Conservation (phyloP, 2,113 vertebrate species). For the Phyllostomus discolor region DNA sequence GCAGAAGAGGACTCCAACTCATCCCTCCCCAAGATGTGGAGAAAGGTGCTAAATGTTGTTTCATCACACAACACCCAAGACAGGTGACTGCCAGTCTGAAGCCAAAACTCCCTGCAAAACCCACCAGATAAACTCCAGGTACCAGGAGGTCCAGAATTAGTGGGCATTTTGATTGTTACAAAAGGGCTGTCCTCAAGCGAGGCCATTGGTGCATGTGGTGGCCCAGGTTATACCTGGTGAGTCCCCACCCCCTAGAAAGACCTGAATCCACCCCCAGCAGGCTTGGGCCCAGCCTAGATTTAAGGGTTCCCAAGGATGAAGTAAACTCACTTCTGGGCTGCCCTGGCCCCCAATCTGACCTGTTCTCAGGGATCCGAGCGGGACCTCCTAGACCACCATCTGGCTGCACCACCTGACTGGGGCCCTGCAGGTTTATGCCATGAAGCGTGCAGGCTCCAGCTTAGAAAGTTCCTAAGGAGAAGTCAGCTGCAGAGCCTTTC, state of each 20-base stretch:
- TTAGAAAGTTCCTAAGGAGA: neutral
- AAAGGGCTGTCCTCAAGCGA: neutral
- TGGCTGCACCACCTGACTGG: neutral
- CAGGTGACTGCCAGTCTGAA: neutral
- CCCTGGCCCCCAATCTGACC: neutral
- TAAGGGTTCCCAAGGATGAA: neutral
- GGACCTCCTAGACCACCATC: neutral
- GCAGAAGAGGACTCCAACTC: neutral
- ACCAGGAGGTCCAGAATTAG: neutral
- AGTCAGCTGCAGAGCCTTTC: neutral
- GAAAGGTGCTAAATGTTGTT: rapidly evolving
- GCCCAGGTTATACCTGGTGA: neutral
- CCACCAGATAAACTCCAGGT: neutral
- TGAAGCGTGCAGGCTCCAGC: neutral
- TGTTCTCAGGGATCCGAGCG: neutral
- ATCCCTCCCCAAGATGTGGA: neutral
- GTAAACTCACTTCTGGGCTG: neutral
- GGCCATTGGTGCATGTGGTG: neutral
- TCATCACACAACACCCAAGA: neutral
- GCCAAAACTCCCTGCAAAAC: neutral
- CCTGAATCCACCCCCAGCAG: neutral
- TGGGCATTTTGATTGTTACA: neutral
- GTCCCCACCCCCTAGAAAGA: neutral
- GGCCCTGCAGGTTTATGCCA: neutral
- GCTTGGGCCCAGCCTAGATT: neutral